Percentiles rank a stretch among this genome's conserved stretches.
These are phyloP conservation scores for Protosalanx chinensis DNA, from an alignment of 2,797 vertebrate species.

Conservation along the genomic window DNA sequence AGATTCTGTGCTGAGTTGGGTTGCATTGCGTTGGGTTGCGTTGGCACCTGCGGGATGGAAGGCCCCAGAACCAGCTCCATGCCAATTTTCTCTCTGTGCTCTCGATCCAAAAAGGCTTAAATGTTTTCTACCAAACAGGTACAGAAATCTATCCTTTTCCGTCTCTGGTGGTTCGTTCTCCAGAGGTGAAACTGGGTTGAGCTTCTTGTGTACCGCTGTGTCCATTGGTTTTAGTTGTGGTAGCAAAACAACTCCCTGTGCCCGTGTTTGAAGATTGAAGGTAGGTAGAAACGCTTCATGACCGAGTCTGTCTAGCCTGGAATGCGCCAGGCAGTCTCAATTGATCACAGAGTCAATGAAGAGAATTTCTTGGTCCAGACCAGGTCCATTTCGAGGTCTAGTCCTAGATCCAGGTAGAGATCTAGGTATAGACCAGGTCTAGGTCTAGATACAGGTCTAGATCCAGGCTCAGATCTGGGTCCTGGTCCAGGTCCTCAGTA, in stretches of 20 bases:
- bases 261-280: too few species aligned
- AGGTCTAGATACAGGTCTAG: slow-evolving; percentile 12
- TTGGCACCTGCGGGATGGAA: neutral
- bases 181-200: neutral
- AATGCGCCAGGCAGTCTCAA: too few species aligned
- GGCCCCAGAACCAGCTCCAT: neutral
- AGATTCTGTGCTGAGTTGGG: neutral
- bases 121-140: slow-evolving; percentile 16
- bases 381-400: slow-evolving; percentile 35
- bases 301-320: too few species aligned
- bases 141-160: neutral
- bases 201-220: neutral
- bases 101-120: neutral
- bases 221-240: neutral
- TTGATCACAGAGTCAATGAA: too few species aligned
- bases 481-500: slow-evolving; percentile 73
- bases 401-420: too few species aligned
- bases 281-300: too few species aligned
- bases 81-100: neutral
- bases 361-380: too few species aligned
- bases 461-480: slow-evolving; percentile 28
- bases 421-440: too few species aligned
- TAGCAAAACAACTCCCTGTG: too few species aligned
- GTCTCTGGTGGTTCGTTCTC: neutral
- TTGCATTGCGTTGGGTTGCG: neutral